phyloP scores from a whole-genome alignment of 1,140 invertebrate genomes.

The Drosophila sechellia region DNA sequence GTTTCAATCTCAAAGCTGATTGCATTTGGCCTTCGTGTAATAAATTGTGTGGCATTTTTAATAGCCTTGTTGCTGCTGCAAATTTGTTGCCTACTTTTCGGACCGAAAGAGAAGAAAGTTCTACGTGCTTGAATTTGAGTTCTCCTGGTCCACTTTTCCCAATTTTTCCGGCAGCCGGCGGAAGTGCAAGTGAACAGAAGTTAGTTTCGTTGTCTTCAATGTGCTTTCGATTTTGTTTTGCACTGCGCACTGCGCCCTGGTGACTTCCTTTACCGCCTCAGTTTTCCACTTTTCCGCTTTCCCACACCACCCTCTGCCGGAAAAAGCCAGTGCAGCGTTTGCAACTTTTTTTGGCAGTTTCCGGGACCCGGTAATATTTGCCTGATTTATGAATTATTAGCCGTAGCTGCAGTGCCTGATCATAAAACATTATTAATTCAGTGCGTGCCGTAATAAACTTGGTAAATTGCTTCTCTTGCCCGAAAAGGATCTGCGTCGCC shows the following conservation, averaged over 20 bases:
- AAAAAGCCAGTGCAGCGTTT: slow-evolving; percentile 22
- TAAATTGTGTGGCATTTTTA: slow-evolving; percentile 79
- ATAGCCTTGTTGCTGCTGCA: slow-evolving; percentile 47
- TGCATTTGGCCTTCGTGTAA: slow-evolving; percentile 51
- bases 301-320: neutral
- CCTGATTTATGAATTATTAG: slow-evolving; percentile 77
- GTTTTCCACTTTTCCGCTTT: slow-evolving; percentile 2
- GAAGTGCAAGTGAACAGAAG: slow-evolving; percentile 59
- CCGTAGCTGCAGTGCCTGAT: slow-evolving; percentile 13
- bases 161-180: slow-evolving; percentile 18
- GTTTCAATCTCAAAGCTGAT: slow-evolving; percentile 48
- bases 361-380: slow-evolving; percentile 43
- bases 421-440: slow-evolving; percentile 67
- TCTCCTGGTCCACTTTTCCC: slow-evolving; percentile 25
- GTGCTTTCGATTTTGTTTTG: slow-evolving; percentile 80
- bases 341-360: slow-evolving; percentile 68
- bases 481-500: slow-evolving; percentile 86
- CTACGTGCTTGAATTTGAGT: slow-evolving; percentile 77
- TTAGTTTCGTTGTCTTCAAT: slow-evolving; percentile 73
- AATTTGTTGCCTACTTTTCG: slow-evolving; percentile 58
- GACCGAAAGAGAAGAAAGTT: slow-evolving; percentile 39
- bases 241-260: slow-evolving; percentile 31
- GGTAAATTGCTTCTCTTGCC: slow-evolving; percentile 32
- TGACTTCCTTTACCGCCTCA: slow-evolving; percentile 36
- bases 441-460: slow-evolving; percentile 67